Evolutionary conservation across 1,140 invertebrate species (phyloP).

Genomic region (Trichonephila inaurata): DNA sequence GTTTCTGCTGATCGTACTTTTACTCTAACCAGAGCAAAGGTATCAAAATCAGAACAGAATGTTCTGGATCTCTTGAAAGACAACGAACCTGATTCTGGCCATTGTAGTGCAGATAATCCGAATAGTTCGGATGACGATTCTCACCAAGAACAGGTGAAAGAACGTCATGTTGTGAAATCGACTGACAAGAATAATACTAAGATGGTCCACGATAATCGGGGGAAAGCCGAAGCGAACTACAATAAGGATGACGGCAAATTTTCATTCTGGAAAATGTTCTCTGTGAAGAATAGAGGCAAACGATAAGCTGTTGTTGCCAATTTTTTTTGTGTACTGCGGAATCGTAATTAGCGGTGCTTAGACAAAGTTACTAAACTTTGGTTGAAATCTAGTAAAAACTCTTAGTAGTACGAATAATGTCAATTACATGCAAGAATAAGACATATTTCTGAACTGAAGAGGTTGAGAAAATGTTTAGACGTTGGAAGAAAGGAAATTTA

Average conservation of each 20-base stretch:
- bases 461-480: not conserved
- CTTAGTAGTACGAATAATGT: not conserved
- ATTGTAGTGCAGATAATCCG: conserved; percentile 73
- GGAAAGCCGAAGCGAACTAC: not conserved
- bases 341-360: conserved; percentile 27
- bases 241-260: conserved; percentile 59
- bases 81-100: conserved; percentile 70
- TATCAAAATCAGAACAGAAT: conserved; percentile 84
- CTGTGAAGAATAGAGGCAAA: conserved; percentile 56
- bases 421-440: not conserved
- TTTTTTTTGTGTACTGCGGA: not conserved
- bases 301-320: conserved; percentile 48
- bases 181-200: not conserved
- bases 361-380: conserved; percentile 71
- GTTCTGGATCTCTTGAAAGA: conserved; percentile 87
- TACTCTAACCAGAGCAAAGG: conserved; percentile 78
- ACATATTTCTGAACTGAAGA: not conserved
- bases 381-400: conserved; percentile 17
- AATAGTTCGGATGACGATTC: conserved; percentile 68
- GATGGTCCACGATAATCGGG: not conserved
- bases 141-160: conserved; percentile 18
- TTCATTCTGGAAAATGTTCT: conserved; percentile 76
- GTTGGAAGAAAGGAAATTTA: not conserved
- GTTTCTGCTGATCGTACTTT: not conserved
- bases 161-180: conserved; percentile 22